phyloP scores from a whole-genome alignment of 2,797 vertebrate genomes.

The Acipenser oxyrinchus region DNA sequence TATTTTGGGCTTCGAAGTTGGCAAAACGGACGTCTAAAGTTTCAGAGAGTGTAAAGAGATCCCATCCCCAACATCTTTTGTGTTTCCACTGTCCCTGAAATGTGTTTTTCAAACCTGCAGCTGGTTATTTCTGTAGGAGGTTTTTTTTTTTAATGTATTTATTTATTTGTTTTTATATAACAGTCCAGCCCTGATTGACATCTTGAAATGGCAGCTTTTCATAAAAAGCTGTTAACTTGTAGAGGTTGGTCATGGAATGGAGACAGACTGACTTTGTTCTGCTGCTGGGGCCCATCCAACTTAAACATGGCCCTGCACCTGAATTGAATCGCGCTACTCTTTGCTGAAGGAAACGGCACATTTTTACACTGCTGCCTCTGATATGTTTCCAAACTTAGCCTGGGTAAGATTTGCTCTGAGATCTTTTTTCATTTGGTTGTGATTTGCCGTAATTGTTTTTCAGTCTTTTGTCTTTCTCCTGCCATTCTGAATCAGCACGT shows the following conservation, averaged over 20 bases:
- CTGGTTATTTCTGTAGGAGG: constrained; percentile 81
- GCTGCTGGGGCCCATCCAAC: constrained; percentile 78
- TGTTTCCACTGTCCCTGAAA: constrained; percentile 73
- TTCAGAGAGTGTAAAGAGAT: constrained; percentile 72
- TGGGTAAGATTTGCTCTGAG: constrained; percentile 41
- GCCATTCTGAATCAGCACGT: constrained; percentile 25
- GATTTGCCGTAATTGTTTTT: constrained; percentile 45
- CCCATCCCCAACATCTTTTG: constrained; percentile 80
- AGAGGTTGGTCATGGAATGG: constrained; percentile 78
- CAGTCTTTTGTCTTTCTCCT: constrained; percentile 39
- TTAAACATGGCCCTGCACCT: constrained; percentile 85
- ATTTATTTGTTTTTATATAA: too few relatives aligned
- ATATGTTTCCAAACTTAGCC: constrained; percentile 6
- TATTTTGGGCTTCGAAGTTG: constrained; percentile 61
- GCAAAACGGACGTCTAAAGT: constrained; percentile 63
- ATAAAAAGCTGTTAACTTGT: constrained; percentile 84
- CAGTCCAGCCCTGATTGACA: constrained; percentile 78
- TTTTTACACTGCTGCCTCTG: constrained; percentile 20
- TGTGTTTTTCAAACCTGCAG: constrained; percentile 84
- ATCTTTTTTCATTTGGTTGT: constrained; percentile 35
- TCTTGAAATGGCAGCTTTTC: constrained; percentile 85
- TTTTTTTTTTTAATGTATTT: constrained; percentile 50
- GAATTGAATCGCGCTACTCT: constrained; percentile 78
- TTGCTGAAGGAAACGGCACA: constrained; percentile 45
- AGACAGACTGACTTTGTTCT: constrained; percentile 98